phyloP scores from a whole-genome alignment of 2,797 vertebrate species.

The Chelonia mydas region DNA sequence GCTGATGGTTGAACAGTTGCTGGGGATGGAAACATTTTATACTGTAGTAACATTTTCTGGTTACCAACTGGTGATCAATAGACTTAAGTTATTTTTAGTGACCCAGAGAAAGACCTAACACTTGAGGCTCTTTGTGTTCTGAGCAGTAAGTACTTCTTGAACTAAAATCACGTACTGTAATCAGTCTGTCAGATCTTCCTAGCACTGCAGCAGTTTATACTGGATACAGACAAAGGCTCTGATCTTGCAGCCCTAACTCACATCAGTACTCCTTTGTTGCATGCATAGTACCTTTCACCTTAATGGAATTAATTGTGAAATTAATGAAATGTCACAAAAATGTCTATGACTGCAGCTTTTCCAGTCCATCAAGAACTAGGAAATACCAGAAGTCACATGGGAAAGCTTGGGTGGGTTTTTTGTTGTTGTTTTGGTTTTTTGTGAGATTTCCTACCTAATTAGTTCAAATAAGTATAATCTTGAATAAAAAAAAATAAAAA shows the following conservation, averaged over 20 bases:
- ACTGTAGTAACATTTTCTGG: neutral
- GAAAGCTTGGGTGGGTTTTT: no score
- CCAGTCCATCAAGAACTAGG: no score
- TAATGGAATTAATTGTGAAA: neutral
- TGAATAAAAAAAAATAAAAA: no score
- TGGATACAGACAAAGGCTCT: neutral
- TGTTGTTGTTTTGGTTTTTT: no score
- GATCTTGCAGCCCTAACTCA: neutral
- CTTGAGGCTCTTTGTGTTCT: neutral
- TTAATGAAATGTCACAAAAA: no score
- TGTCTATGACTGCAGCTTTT: no score
- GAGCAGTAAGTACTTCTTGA: neutral
- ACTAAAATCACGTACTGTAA: neutral
- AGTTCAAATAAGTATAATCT: no score
- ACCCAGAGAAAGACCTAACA: neutral
- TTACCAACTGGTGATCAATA: neutral
- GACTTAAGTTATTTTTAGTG: neutral
- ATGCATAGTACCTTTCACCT: neutral
- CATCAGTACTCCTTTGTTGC: neutral
- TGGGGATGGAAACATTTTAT: neutral
- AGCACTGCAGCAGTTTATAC: neutral
- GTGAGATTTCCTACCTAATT: no score
- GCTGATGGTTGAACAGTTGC: fast-evolving
- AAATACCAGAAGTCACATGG: no score
- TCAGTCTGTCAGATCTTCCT: neutral